Evolutionary conservation across 2,797 vertebrate species (phyloP).

Genomic region (Anguilla anguilla): DNA sequence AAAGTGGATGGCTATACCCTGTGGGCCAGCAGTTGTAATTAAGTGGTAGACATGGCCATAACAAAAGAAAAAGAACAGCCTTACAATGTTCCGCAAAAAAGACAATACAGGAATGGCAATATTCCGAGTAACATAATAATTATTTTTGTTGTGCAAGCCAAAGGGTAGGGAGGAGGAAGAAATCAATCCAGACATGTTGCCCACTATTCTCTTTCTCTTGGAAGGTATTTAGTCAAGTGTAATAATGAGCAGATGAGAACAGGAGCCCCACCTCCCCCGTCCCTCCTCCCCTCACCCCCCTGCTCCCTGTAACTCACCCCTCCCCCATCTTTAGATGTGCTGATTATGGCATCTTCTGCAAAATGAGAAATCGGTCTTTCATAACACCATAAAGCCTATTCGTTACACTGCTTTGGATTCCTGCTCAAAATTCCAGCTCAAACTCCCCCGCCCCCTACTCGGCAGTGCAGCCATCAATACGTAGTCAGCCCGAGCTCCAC

Average conservation of each 20-base stretch:
- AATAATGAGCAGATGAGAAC: constrained; percentile 10
- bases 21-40: background rate
- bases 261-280: background rate
- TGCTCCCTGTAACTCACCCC: background rate
- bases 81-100: background rate
- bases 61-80: background rate
- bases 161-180: background rate
- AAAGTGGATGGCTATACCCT: background rate
- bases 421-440: background rate
- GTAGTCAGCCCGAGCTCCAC: background rate
- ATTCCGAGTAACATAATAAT: background rate
- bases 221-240: constrained; percentile 4
- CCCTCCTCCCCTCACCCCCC: background rate
- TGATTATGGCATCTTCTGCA: constrained; percentile 39
- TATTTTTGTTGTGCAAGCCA: background rate
- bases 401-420: constrained; percentile 7
- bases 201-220: background rate
- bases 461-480: constrained; percentile 28
- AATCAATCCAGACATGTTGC: background rate
- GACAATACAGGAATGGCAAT: background rate
- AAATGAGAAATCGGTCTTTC: constrained; percentile 31
- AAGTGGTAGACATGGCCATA: background rate
- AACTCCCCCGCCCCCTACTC: background rate
- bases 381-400: constrained; percentile 27
- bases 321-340: constrained; percentile 24